Evolutionary conservation across 2,888 invertebrate species (phyloP).

Genomic region (Cataglyphis albicans): DNA sequence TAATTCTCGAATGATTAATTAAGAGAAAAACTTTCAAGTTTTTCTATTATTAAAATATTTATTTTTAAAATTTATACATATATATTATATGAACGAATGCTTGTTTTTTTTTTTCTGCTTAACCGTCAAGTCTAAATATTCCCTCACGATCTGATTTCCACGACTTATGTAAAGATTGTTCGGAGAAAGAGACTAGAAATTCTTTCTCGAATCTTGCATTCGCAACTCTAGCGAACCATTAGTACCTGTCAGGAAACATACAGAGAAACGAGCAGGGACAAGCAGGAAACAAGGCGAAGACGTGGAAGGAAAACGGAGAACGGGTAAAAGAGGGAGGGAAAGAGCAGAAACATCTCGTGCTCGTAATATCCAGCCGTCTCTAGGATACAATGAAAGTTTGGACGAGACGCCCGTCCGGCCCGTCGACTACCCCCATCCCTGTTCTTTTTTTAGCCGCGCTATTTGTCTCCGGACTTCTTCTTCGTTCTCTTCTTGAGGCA

Average conservation of each 20-base stretch:
- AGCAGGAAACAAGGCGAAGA: constrained; percentile 50
- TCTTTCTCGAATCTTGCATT: constrained; percentile 72
- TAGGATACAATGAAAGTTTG: constrained; percentile 72
- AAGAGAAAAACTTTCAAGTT: constrained; percentile 58
- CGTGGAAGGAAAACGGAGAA: constrained; percentile 36
- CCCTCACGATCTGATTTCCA: neutral
- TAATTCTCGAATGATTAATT: constrained; percentile 70
- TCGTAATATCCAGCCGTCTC: constrained; percentile 75
- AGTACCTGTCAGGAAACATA: constrained; percentile 73
- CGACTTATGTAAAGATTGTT: constrained; percentile 57
- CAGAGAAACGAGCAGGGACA: constrained; percentile 50
- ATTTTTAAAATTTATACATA: neutral
- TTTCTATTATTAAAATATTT: constrained; percentile 12
- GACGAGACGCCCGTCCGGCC: constrained; percentile 60
- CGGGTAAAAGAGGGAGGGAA: constrained; percentile 32
- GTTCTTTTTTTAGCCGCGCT: constrained; percentile 58
- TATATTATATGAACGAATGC: too few relatives aligned
- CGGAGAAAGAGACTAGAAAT: constrained; percentile 62
- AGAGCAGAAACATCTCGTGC: constrained; percentile 66
- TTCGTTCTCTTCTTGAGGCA: constrained; percentile 41
- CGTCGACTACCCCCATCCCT: constrained; percentile 34
- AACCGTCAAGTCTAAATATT: neutral
- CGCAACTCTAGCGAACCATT: constrained; percentile 73
- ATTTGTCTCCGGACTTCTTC: constrained; percentile 67
- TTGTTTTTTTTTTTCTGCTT: neutral